Evolutionary conservation across 2,113 vertebrate genomes (phyloP).

Genomic region (Talpa occidentalis): DNA sequence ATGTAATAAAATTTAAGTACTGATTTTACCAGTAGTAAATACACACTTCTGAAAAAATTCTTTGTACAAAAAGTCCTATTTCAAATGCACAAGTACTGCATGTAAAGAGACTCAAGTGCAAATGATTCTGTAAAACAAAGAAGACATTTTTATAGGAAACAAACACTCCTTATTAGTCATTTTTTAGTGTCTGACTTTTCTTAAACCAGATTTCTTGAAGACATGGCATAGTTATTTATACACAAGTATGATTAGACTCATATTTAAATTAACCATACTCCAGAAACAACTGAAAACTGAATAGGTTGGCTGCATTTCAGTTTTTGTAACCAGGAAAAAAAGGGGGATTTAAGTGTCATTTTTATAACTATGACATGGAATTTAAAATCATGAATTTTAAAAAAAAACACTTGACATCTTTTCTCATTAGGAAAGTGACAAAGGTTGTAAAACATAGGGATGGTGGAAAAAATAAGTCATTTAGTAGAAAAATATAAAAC

Average conservation of each 20-base stretch:
- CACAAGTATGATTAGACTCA: neutral
- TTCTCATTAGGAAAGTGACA: neutral
- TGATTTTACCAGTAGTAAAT: neutral
- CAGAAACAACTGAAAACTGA: constrained; percentile 4
- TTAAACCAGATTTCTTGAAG: neutral
- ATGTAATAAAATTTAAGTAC: neutral
- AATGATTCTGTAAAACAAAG: neutral
- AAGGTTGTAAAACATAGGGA: neutral
- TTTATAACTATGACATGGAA: neutral
- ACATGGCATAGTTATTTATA: neutral
- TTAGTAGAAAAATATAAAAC: constrained; percentile 12
- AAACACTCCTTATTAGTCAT: neutral
- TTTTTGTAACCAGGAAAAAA: neutral
- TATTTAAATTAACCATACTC: neutral
- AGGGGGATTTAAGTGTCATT: neutral
- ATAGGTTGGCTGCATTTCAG: neutral
- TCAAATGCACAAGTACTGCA: neutral
- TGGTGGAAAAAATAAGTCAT: neutral
- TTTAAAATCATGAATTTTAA: neutral
- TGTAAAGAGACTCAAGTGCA: neutral
- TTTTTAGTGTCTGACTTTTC: constrained; percentile 16
- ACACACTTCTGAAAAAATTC: neutral
- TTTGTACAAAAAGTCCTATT: constrained; percentile 31
- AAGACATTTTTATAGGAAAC: neutral
- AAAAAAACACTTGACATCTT: neutral